Base-by-base conservation (phyloP, 2,797 vertebrate genomes). In the Enteromius trimaculatus region DNA sequence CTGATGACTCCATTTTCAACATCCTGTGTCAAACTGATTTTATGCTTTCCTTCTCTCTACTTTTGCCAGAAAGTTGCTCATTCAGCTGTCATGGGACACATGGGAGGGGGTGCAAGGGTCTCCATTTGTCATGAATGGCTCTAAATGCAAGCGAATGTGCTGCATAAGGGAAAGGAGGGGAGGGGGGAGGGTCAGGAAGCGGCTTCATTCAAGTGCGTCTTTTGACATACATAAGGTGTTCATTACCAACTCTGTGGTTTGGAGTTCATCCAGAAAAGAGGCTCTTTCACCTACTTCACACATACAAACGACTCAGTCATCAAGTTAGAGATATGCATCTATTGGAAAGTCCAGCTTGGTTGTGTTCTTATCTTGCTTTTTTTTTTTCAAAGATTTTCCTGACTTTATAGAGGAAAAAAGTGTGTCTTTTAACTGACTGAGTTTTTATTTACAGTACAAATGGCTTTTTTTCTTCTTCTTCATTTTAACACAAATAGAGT, bases 201-300 rank as follows among this genome's bases (percentile, higher is more conserved):
- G 9, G 31, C 31, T 53, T 29, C 26, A 58, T 74, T 81, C 44
- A 75, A 49, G 55, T 77, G 1, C 2, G 5, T 72, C 75, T 82
- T 71, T 65, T 70, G 77, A 82, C 75, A 85, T 71, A 72, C 75
- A 78, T 77, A 53, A 85, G 74, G 62, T 72, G 80, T 65, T 74
- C 58, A 82, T 82, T 82, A 82, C 42, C 44, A 51, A 79, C 39
- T 17, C 21, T 26, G n/a, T 6, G 47, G 70, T 65, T 82, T 64
- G 70, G 31, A 37, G 47, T n/a, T 39, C 16, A 31, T 60, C 13
- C 79, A 75, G 29, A 81, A 75, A 65, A 65, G 29, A 75, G 55
- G 26, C 21, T 37, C 53, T 81, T 62, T 81, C 53, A 34, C 68
- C 68, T 77, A 21, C 39, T 71, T 42, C 21, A 64, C 31, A 14